phyloP scores from a whole-genome alignment of 2,797 vertebrate species.

The Peromyscus eremicus region DNA sequence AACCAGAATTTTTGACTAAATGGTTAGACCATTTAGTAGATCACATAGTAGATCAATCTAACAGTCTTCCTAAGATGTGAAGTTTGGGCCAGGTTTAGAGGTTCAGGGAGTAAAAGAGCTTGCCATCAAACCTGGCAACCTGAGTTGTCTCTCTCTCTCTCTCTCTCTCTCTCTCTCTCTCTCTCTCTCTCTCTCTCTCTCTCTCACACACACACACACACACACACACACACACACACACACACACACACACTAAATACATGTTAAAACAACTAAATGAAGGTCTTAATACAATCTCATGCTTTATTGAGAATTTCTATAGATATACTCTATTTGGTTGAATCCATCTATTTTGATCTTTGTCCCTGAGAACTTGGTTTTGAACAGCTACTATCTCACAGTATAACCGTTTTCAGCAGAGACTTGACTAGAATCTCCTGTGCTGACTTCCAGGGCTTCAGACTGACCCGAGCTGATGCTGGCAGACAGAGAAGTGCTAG shows the following conservation, averaged over 20 bases:
- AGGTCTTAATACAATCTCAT: background rate
- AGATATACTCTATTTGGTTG: background rate
- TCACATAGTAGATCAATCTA: background rate
- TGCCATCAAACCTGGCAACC: background rate
- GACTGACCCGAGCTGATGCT: background rate
- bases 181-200: too few relatives aligned
- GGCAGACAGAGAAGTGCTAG: background rate
- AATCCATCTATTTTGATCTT: slow-evolving; percentile 33
- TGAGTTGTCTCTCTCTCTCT: too few relatives aligned
- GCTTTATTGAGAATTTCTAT: background rate
- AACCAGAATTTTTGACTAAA: background rate
- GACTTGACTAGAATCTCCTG: background rate
- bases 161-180: too few relatives aligned
- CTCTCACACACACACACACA: too few relatives aligned
- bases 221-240: background rate
- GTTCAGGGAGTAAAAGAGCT: background rate
- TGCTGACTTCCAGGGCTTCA: background rate
- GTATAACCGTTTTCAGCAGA: background rate
- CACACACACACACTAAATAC: background rate
- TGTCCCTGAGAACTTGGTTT: background rate
- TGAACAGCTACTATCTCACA: slow-evolving; percentile 20
- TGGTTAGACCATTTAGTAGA: too few relatives aligned
- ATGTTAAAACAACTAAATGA: background rate
- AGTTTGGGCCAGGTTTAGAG: background rate
- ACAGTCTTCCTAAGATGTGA: background rate